Conservation (phyloP, 2,888 invertebrate genomes). For the Cerceris ruficornis region DNA sequence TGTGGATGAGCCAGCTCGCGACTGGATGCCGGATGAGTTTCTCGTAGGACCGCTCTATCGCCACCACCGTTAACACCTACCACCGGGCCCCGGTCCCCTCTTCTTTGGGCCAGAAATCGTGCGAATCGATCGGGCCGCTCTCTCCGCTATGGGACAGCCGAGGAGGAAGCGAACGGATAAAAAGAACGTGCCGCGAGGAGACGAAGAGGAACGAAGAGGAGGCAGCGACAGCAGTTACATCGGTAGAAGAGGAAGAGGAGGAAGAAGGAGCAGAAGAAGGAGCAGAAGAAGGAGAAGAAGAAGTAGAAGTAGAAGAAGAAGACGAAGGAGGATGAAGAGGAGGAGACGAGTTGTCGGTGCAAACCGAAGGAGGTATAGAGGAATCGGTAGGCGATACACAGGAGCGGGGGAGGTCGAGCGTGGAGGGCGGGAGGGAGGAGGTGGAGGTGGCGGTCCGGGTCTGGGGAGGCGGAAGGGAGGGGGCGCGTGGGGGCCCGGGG, state of each 20-base stretch:
- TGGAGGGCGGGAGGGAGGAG: constrained; percentile 31
- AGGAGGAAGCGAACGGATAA: constrained; percentile 59
- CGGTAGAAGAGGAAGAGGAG: constrained; percentile 49
- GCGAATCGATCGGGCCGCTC: constrained; percentile 59
- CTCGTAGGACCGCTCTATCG: not conserved
- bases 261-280: constrained; percentile 47
- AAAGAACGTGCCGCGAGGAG: constrained; percentile 45
- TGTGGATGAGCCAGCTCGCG: not conserved
- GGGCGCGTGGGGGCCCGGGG: constrained; percentile 46
- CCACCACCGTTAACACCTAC: constrained; percentile 22
- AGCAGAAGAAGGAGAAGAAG: constrained; percentile 32
- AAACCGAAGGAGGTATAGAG: constrained; percentile 72
- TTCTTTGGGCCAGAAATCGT: constrained; percentile 59
- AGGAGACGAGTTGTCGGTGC: constrained; percentile 53
- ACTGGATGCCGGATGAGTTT: not conserved
- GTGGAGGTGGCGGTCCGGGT: constrained; percentile 45
- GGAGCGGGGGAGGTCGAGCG: constrained; percentile 73
- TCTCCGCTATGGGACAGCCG: constrained; percentile 51
- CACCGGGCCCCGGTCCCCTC: constrained; percentile 20
- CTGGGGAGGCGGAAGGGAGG: constrained; percentile 53
- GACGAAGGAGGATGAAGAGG: constrained; percentile 17
- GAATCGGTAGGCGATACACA: constrained; percentile 75
- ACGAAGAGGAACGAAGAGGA: not conserved
- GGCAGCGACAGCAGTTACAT: constrained; percentile 39
- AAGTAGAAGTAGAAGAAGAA: constrained; percentile 17